These are phyloP conservation scores for Oophaga sylvatica DNA, from an alignment of 2,797 vertebrate genomes.

Conservation along the genomic window DNA sequence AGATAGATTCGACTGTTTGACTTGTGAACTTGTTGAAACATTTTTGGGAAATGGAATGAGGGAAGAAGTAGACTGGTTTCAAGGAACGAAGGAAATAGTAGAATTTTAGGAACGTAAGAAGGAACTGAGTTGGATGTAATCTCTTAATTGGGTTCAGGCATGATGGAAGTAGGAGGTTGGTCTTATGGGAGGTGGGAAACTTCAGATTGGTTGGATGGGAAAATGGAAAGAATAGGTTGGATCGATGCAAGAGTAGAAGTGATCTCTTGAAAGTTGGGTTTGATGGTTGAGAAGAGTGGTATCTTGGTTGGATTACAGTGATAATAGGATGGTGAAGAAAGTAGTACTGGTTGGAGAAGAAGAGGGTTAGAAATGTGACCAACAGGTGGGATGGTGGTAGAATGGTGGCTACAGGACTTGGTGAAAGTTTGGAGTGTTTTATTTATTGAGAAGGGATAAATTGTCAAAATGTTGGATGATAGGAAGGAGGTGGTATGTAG, in stretches of 20 bases:
- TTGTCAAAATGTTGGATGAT: not conserved
- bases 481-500: not conserved
- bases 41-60: not conserved
- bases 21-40: not conserved
- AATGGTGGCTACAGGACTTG: not conserved
- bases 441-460: not conserved
- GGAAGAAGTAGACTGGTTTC: not conserved
- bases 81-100: too few relatives aligned
- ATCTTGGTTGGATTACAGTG: not conserved
- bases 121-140: too few relatives aligned
- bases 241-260: not conserved
- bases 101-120: too few relatives aligned
- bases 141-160: too few relatives aligned
- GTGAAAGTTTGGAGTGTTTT: not conserved
- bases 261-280: not conserved
- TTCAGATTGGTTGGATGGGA: too few relatives aligned
- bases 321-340: not conserved
- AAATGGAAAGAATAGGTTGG: not conserved
- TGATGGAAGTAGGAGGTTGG: not conserved
- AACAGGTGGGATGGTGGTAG: not conserved
- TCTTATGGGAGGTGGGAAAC: not conserved
- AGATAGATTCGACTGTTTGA: not conserved
- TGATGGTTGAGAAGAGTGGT: not conserved
- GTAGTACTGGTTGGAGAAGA: not conserved
- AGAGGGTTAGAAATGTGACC: not conserved